Evolutionary conservation across 2,113 vertebrate genomes (phyloP).

Genomic region (Leptocoma aspasia): DNA sequence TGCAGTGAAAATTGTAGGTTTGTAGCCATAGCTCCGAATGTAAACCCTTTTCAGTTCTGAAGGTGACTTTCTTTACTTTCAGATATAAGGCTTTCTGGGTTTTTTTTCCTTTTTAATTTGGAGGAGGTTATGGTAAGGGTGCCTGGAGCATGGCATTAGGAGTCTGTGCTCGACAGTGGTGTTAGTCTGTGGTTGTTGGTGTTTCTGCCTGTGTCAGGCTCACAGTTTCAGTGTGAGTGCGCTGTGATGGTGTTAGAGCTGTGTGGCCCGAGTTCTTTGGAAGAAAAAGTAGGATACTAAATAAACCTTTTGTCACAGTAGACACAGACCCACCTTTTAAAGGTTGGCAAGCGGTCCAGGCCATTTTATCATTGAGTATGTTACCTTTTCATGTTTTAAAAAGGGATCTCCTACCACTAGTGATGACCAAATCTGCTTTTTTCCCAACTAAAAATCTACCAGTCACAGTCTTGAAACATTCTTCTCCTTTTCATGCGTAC

Average conservation of each 20-base stretch:
- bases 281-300: not conserved
- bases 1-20: constrained; percentile 10
- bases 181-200: not conserved
- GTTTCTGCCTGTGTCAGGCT: not conserved
- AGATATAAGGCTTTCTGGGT: not conserved
- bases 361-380: not conserved
- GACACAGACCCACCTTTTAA: not conserved
- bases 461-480: not conserved
- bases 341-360: not conserved
- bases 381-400: not conserved
- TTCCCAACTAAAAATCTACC: not conserved
- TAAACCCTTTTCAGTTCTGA: not conserved
- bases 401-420: not conserved
- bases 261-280: not conserved
- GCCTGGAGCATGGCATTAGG: not conserved
- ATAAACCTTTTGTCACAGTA: not conserved
- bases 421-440: not conserved
- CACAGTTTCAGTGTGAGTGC: not conserved
- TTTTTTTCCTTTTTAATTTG: not conserved
- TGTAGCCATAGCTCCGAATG: constrained; percentile 9
- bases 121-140: not conserved
- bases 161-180: accelerated
- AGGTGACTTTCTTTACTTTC: not conserved
- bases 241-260: not conserved
- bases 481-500: not conserved